Percentiles rank a stretch among this genome's conserved stretches.
These are phyloP conservation scores for Stenchaetothrips biformis DNA, from an alignment of 2,888 invertebrate genomes.

Conservation along the genomic window DNA sequence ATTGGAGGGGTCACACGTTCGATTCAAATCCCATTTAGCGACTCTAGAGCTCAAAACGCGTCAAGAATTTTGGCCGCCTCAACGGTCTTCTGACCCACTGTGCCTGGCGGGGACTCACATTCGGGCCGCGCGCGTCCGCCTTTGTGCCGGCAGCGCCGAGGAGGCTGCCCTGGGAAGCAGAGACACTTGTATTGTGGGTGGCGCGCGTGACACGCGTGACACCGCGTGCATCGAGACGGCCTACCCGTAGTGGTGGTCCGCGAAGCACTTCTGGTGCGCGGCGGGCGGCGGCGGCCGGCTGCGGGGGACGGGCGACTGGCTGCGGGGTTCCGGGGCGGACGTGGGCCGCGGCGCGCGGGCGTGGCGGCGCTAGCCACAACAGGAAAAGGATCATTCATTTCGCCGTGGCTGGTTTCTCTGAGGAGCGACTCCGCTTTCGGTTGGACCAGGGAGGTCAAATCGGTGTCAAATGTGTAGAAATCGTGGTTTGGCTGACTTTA, in stretches of 20 bases:
- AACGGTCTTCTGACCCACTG: no score
- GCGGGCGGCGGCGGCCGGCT: background rate
- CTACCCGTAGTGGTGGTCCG: background rate
- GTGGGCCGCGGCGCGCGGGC: constrained; percentile 1
- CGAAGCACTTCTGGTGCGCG: constrained; percentile 15
- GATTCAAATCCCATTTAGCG: no score
- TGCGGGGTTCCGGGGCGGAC: background rate
- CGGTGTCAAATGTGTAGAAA: background rate
- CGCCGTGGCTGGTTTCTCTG: no score
- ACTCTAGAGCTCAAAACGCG: no score
- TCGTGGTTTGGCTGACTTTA: no score
- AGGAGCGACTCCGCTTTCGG: no score
- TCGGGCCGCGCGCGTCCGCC: background rate
- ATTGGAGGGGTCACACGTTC: no score
- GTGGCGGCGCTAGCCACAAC: background rate
- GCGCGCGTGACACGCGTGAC: no score
- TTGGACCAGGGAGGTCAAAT: no score
- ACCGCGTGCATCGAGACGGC: no score
- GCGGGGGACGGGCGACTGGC: background rate
- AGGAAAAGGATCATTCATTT: no score
- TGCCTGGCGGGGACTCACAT: background rate
- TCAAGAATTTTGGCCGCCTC: no score
- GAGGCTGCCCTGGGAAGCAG: background rate
- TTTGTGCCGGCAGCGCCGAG: background rate
- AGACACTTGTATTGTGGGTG: background rate